A percentile compares a stretch with the other conserved stretches of the same genome.
These are phyloP conservation scores for Pachyuromys duprasi DNA, from an alignment of 2,797 vertebrate species.

Conservation along the genomic window DNA sequence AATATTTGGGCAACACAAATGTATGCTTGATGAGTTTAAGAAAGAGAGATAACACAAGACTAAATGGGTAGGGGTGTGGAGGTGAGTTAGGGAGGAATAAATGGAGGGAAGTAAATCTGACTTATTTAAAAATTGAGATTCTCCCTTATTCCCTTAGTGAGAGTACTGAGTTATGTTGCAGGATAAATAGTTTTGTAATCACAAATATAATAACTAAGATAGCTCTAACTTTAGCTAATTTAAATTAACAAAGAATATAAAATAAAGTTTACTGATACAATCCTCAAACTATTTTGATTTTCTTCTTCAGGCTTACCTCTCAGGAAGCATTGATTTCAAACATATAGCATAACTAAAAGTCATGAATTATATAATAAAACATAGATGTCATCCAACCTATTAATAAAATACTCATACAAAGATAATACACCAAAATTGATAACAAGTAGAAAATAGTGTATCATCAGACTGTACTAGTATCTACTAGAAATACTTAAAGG, in stretches of 20 bases:
- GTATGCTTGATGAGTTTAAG: no score
- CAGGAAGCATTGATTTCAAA: not conserved
- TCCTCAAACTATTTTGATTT: not conserved
- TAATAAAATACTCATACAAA: not conserved
- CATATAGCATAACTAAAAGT: not conserved
- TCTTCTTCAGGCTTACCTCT: not conserved
- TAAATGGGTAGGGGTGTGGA: not conserved
- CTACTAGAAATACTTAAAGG: not conserved
- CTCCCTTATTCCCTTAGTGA: not conserved
- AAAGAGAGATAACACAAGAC: not conserved
- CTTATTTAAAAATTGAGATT: not conserved
- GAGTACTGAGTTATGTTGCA: not conserved
- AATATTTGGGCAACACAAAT: not conserved
- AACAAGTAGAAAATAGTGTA: not conserved
- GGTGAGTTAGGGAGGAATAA: no score
- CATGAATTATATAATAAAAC: not conserved
- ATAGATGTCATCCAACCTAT: not conserved
- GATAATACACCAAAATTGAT: conserved; percentile 4
- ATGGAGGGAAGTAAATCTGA: not conserved
- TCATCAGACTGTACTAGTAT: not conserved
- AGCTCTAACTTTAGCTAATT: conserved; percentile 7
- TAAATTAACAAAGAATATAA: conserved; percentile 43
- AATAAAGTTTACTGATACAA: conserved; percentile 17
- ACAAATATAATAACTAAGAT: not conserved
- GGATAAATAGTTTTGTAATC: not conserved